Percentiles rank a stretch among this genome's conserved stretches.
Conservation (phyloP, 2,797 vertebrate genomes). For the Sphenodon punctatus region DNA sequence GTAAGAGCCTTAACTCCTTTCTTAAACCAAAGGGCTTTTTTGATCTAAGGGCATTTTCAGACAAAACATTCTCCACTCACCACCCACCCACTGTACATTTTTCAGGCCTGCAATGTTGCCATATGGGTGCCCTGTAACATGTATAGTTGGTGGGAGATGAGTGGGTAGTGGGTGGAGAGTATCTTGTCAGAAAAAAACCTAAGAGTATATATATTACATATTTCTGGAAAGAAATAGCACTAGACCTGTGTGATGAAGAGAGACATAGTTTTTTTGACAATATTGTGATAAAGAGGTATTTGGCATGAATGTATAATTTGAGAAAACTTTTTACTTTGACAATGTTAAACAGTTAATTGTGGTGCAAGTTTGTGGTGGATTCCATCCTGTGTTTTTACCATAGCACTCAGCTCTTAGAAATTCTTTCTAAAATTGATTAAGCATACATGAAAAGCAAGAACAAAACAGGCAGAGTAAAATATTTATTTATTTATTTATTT, state of each 20-base stretch:
- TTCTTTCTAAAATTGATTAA: constrained; percentile 31
- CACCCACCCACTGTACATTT: no score
- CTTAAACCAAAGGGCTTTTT: no score
- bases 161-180: no score
- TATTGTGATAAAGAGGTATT: neutral
- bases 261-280: neutral
- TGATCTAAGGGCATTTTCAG: no score
- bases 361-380: constrained; percentile 8
- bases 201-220: no score
- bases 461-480: constrained; percentile 46
- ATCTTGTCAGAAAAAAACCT: no score
- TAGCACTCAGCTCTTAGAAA: constrained; percentile 38
- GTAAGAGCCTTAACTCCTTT: no score
- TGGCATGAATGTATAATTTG: constrained; percentile 39
- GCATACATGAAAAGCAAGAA: constrained; percentile 32
- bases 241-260: constrained; percentile 17
- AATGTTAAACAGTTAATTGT: constrained; percentile 29
- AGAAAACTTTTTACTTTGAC: constrained; percentile 6
- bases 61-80: no score
- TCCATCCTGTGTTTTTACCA: constrained; percentile 35
- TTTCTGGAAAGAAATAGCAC: neutral
- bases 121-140: no score
- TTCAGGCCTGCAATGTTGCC: no score
- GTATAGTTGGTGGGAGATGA: no score
- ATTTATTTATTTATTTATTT: no score